Evolutionary conservation across 2,888 invertebrate genomes (phyloP).

Genomic region (Parascotia fuliginaria): DNA sequence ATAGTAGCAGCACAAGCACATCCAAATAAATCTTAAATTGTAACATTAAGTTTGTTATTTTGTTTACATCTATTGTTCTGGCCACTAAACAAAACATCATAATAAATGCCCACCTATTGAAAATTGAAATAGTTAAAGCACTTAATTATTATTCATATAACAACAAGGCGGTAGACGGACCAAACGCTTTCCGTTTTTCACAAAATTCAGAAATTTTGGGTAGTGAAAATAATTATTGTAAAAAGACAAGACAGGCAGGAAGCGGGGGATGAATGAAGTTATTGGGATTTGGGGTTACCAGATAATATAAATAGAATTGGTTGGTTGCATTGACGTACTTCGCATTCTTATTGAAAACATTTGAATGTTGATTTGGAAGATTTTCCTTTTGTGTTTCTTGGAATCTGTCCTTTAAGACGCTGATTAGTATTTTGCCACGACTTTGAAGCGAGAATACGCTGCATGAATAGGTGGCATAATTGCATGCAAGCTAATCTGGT

Average conservation of each 20-base stretch:
- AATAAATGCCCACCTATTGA: not conserved
- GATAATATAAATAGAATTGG: not conserved
- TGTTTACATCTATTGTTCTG: not conserved
- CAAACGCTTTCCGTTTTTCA: constrained; percentile 6
- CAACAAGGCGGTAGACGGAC: constrained; percentile 3
- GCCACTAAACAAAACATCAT: not conserved
- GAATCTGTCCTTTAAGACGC: too few relatives aligned
- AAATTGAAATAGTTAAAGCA: constrained; percentile 3
- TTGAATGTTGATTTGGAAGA: too few relatives aligned
- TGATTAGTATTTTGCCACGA: too few relatives aligned
- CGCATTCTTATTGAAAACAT: too few relatives aligned
- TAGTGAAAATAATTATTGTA: too few relatives aligned
- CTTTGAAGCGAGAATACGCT: too few relatives aligned
- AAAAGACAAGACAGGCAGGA: constrained; percentile 4
- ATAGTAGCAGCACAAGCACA: not conserved
- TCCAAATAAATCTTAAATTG: not conserved
- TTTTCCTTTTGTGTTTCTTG: too few relatives aligned
- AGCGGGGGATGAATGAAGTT: not conserved
- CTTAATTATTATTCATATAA: not conserved
- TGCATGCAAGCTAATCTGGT: too few relatives aligned
- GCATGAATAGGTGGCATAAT: too few relatives aligned
- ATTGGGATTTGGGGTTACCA: not conserved
- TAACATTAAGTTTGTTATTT: not conserved
- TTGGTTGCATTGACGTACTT: too few relatives aligned
- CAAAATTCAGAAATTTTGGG: constrained; percentile 1